phyloP scores from a whole-genome alignment of 2,888 invertebrate genomes.

The Cheilosia vulpina region DNA sequence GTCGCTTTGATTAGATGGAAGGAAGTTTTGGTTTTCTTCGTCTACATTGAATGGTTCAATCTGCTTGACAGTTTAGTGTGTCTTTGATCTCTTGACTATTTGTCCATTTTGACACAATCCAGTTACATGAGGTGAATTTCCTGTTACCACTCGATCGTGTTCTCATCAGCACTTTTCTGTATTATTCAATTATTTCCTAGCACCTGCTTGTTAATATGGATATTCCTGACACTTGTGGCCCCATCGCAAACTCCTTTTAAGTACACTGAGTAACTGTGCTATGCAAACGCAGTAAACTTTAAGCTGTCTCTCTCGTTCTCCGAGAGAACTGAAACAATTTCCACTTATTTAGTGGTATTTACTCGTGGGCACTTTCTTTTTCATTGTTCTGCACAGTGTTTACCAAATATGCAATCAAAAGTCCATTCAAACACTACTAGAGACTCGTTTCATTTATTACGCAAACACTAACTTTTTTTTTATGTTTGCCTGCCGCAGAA shows the following conservation, averaged over 20 bases:
- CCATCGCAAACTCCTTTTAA: too few relatives aligned
- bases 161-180: background rate
- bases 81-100: too few relatives aligned
- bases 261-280: too few relatives aligned
- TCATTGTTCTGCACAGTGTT: background rate
- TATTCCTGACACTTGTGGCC: too few relatives aligned
- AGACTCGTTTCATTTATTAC: constrained; percentile 16
- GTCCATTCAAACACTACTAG: background rate
- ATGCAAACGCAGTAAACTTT: background rate
- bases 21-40: too few relatives aligned
- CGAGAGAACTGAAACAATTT: background rate
- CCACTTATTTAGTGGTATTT: background rate
- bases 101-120: too few relatives aligned
- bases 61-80: too few relatives aligned
- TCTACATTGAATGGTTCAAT: too few relatives aligned
- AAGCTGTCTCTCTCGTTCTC: background rate
- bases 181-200: background rate
- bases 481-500: background rate
- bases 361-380: background rate
- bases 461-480: constrained; percentile 31
- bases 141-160: too few relatives aligned
- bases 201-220: too few relatives aligned
- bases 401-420: constrained; percentile 20
- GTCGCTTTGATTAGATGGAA: too few relatives aligned
- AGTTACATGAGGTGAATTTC: too few relatives aligned